Conservation (phyloP, 1,140 invertebrate genomes). For the Drosophila santomea region DNA sequence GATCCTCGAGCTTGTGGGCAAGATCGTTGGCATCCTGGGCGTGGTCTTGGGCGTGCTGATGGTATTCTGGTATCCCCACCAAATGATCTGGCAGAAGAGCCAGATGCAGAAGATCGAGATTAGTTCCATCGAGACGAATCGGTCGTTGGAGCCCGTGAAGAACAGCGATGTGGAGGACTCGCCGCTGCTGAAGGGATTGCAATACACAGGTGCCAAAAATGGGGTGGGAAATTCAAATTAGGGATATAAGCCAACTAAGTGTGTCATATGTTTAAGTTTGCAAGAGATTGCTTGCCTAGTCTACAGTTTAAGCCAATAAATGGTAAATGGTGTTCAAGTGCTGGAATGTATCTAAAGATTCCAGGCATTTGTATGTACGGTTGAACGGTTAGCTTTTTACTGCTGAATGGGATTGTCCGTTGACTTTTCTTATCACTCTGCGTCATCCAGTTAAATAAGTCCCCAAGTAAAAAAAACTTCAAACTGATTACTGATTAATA, state of each 20-base stretch:
- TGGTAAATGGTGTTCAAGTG: slow-evolving; percentile 4
- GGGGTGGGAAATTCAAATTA: slow-evolving; percentile 19
- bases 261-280: slow-evolving; percentile 19
- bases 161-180: slow-evolving; percentile 42
- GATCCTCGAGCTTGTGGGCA: slow-evolving; percentile 35
- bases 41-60: slow-evolving; percentile 58
- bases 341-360: neutral
- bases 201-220: slow-evolving; percentile 32
- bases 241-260: neutral
- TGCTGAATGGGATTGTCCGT: neutral
- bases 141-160: slow-evolving; percentile 24
- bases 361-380: neutral
- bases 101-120: slow-evolving; percentile 70
- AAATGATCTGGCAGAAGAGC: slow-evolving; percentile 52
- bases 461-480: neutral
- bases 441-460: slow-evolving; percentile 10
- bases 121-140: slow-evolving; percentile 32
- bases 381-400: neutral
- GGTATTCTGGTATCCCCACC: slow-evolving; percentile 64
- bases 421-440: slow-evolving; percentile 1
- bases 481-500: slow-evolving; percentile 1
- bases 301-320: slow-evolving; percentile 29
- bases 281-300: slow-evolving; percentile 23
- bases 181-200: slow-evolving; percentile 52
- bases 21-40: slow-evolving; percentile 38